Conservation (phyloP, 1,140 invertebrate genomes). For the Lethrus apterus region DNA sequence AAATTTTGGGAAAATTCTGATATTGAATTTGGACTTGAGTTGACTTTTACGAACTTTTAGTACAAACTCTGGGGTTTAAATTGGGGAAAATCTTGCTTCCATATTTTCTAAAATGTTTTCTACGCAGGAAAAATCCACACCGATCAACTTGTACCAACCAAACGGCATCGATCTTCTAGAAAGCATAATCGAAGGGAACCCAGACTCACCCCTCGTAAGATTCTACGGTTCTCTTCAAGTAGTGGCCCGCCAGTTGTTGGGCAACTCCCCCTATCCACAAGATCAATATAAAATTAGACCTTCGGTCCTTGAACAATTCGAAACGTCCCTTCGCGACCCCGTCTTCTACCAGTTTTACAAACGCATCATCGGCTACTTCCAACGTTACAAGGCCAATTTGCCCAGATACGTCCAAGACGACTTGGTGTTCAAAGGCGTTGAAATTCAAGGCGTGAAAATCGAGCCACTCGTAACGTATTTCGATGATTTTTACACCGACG, state of each 20-base stretch:
- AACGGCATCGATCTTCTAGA: slow-evolving; percentile 54
- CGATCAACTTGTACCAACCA: slow-evolving; percentile 43
- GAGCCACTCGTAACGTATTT: slow-evolving; percentile 64
- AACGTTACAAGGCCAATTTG: slow-evolving; percentile 35
- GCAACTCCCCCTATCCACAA: slow-evolving; percentile 36
- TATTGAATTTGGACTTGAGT: too few species aligned
- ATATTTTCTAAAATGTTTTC: too few species aligned
- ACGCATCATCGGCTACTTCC: slow-evolving; percentile 45
- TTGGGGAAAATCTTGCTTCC: too few species aligned
- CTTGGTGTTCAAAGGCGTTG: slow-evolving; percentile 51
- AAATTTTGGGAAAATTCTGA: too few species aligned
- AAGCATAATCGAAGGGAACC: slow-evolving; percentile 57
- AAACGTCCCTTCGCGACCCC: slow-evolving; percentile 58
- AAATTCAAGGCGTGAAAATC: slow-evolving; percentile 50
- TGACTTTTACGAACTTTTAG: too few species aligned
- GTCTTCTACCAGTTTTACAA: slow-evolving; percentile 57
- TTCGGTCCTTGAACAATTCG: slow-evolving; percentile 43
- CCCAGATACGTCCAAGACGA: slow-evolving; percentile 53
- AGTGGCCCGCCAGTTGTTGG: slow-evolving; percentile 52
- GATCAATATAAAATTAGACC: slow-evolving; percentile 35
- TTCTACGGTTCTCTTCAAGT: slow-evolving; percentile 56
- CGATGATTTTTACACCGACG: slow-evolving; percentile 59
- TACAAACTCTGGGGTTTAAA: too few species aligned
- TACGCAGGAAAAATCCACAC: slow-evolving; percentile 44
- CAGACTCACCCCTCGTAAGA: slow-evolving; percentile 54